Percentiles rank a stretch among this genome's conserved stretches.
These are phyloP conservation scores for Toxotes lorentzi DNA, from an alignment of 2,797 vertebrate genomes.

Conservation along the genomic window DNA sequence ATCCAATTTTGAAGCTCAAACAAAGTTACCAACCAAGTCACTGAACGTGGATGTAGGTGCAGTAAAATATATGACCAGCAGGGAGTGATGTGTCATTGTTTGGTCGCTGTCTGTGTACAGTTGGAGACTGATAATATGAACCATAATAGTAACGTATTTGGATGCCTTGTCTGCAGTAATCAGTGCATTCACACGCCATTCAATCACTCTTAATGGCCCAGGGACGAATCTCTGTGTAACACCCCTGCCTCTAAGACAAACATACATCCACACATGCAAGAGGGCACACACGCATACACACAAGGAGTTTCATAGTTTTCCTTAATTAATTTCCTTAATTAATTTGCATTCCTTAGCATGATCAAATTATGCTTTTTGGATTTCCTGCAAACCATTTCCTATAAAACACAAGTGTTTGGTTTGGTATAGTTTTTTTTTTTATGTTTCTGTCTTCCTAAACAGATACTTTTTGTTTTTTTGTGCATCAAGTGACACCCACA, in stretches of 20 bases:
- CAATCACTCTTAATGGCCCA: slow-evolving; percentile 64
- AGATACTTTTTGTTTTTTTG: slow-evolving; percentile 17
- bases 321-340: neutral
- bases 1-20: neutral
- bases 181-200: slow-evolving; percentile 53
- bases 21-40: neutral
- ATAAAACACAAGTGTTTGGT: neutral
- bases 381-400: neutral
- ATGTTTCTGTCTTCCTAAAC: slow-evolving; percentile 13
- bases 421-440: neutral
- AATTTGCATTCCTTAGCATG: neutral
- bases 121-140: slow-evolving; percentile 36
- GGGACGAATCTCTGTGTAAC: slow-evolving; percentile 20
- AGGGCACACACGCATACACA: neutral
- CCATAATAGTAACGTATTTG: slow-evolving; percentile 27
- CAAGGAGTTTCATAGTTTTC: neutral
- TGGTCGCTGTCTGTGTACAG: neutral
- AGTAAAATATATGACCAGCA: slow-evolving; percentile 67
- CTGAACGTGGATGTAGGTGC: slow-evolving; percentile 8
- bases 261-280: slow-evolving; percentile 13
- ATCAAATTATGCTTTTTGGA: neutral
- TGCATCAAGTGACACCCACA: slow-evolving; percentile 40
- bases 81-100: slow-evolving; percentile 62
- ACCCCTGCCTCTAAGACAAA: slow-evolving; percentile 13
- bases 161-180: slow-evolving; percentile 28